Evolutionary conservation across 2,888 invertebrate species (phyloP).

Genomic region (Odontomyia ornata): DNA sequence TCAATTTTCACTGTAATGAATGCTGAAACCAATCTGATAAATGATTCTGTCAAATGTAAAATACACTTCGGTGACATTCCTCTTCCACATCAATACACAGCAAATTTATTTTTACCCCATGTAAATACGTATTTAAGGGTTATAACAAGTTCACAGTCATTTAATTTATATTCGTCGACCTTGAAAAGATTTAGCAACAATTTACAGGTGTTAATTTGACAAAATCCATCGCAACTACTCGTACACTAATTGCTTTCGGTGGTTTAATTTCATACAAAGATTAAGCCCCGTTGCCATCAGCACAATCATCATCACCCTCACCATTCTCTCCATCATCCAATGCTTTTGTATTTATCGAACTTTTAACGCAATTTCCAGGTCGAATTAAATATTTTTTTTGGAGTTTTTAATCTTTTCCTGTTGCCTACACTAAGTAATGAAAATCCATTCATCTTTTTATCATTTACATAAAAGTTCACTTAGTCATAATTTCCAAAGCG

Average conservation of each 20-base stretch:
- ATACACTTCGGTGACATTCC: no score
- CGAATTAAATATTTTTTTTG: not conserved
- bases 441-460: constrained; percentile 20
- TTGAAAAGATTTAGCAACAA: not conserved
- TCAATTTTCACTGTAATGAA: no score
- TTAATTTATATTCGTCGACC: not conserved
- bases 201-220: constrained; percentile 14
- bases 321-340: not conserved
- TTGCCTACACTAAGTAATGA: not conserved
- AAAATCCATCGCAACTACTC: not conserved
- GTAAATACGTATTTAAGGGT: no score
- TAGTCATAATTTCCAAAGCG: not conserved
- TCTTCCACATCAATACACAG: no score
- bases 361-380: not conserved
- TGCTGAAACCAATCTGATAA: no score
- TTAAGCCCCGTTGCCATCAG: not conserved
- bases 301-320: not conserved
- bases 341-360: not conserved
- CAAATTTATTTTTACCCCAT: no score
- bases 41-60: no score
- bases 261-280: not conserved
- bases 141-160: not conserved
- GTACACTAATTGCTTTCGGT: constrained; percentile 8
- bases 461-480: constrained; percentile 15
- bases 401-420: not conserved